A percentile compares a stretch with the other conserved stretches of the same genome.
phyloP scores from a whole-genome alignment of 2,797 vertebrate species.

The Chloroceryle amazona region DNA sequence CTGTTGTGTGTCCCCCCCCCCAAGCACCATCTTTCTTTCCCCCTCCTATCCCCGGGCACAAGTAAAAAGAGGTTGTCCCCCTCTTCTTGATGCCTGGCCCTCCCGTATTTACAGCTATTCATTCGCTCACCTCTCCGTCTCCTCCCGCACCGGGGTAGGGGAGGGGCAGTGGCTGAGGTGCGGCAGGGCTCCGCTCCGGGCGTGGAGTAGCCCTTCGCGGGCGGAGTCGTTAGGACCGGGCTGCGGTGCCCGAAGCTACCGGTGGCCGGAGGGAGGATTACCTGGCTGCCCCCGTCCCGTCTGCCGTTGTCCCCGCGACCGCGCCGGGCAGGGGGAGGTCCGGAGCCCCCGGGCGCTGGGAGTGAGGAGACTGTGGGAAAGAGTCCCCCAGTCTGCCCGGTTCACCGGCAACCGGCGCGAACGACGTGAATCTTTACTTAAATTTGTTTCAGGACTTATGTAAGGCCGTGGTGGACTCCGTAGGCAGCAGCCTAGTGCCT shows the following conservation, averaged over 20 bases:
- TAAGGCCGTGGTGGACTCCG: not conserved
- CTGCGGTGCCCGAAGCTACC: not conserved
- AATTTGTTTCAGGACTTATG: not conserved
- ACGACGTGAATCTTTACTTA: not conserved
- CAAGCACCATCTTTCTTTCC: too few relatives aligned
- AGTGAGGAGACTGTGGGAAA: not conserved
- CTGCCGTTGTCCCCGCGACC: too few relatives aligned
- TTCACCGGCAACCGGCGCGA: not conserved
- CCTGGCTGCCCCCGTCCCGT: not conserved
- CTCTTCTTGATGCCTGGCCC: too few relatives aligned
- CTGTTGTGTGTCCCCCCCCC: too few relatives aligned
- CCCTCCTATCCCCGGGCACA: too few relatives aligned
- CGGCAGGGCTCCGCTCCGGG: too few relatives aligned
- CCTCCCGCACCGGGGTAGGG: not conserved
- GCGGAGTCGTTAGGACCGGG: not conserved
- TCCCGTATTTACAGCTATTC: too few relatives aligned
- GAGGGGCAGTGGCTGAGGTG: not conserved
- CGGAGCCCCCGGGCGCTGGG: not conserved
- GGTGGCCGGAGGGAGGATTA: not conserved
- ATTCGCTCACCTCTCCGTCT: too few relatives aligned
- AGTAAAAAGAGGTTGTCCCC: too few relatives aligned
- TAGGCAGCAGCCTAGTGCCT: not conserved
- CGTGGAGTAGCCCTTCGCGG: too few relatives aligned
- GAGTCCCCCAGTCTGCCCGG: accelerated
- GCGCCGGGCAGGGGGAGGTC: too few relatives aligned